These are phyloP conservation scores for Narcine bancroftii DNA, from an alignment of 2,113 vertebrate genomes.

Conservation along the genomic window DNA sequence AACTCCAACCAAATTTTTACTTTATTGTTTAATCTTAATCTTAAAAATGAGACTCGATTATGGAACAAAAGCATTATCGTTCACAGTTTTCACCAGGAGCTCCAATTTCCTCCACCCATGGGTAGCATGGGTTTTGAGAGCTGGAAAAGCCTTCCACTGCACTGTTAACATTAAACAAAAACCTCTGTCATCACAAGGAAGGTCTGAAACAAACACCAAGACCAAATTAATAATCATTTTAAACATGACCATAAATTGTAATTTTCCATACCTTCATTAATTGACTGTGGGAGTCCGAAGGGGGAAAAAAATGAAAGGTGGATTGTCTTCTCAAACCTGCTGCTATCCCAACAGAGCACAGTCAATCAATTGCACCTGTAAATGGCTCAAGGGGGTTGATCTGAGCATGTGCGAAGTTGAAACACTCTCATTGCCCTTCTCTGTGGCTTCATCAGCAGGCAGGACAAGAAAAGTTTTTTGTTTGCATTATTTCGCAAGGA, in stretches of 20 bases:
- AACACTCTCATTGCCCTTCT: neutral
- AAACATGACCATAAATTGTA: neutral
- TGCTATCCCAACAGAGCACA: neutral
- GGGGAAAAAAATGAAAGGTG: no score
- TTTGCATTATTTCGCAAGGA: neutral
- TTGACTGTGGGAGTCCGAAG: no score
- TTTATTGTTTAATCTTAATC: neutral
- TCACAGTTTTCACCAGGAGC: no score
- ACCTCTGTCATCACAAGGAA: neutral
- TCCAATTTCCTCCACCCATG: no score
- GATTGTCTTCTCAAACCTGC: neutral
- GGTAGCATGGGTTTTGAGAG: no score
- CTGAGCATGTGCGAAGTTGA: neutral
- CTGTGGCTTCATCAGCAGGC: neutral
- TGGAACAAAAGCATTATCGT: neutral
- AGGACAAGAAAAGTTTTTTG: neutral
- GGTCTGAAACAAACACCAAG: neutral
- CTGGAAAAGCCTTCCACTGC: no score
- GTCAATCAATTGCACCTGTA: neutral
- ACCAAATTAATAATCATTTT: neutral
- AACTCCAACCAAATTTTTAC: neutral
- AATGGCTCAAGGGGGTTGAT: no score
- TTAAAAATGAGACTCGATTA: neutral
- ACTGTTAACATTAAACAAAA: no score
- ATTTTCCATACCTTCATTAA: neutral